Evolutionary conservation across 2,113 vertebrate species (phyloP), one percentile per base, ranked within the genome.

Genomic region (Cinclus mexicanus): DNA sequence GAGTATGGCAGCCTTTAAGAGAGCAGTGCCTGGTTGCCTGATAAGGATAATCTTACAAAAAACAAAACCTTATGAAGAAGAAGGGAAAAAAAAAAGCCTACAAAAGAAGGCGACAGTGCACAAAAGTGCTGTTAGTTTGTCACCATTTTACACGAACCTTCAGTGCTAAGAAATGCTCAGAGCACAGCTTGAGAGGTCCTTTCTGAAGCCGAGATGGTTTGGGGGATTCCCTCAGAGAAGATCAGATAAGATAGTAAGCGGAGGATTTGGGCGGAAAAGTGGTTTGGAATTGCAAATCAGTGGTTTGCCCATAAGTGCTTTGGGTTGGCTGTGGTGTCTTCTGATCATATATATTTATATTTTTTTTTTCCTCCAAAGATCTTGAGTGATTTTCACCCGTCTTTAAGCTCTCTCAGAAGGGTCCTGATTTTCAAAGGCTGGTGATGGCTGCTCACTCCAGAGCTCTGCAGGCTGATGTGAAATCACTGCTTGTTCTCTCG

Each of bases 271-370:
- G 80, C 24, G 6, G 93, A 96, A 94, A 95, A 96, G 93, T 67
- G 95, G 94, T 93, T 96, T 96, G 93, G 93, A 96, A 96, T 94
- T 96, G 92, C 94, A 97, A 94, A 96, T 96, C 83, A 92, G 95
- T 92, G 94, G 94, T 97, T 94, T 96, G 88, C 94, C 90, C 72
- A 87, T 92, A 92, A 93, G 90, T 96, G 86, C 80, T 93, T 92
- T 81, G 85, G 83, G 72, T 91, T 95, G 83, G 72, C 79, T 83
- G 83, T 71, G 92, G 90, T 94, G 72, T 56, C 74, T 95, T 93
- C 93, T 90, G 94, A 96, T 95, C 44, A 23, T 55, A 52, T 56
- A 55, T 77, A 41, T 76, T 46, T 74, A n/a, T 44, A 24, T 78
- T 11, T 49, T 64, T 63, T 57, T 49, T 14, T 8, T 0, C 4